Evolutionary conservation across 2,113 vertebrate genomes (phyloP), one percentile per base, ranked within the genome.

Genomic region (Tetrao urogallus): DNA sequence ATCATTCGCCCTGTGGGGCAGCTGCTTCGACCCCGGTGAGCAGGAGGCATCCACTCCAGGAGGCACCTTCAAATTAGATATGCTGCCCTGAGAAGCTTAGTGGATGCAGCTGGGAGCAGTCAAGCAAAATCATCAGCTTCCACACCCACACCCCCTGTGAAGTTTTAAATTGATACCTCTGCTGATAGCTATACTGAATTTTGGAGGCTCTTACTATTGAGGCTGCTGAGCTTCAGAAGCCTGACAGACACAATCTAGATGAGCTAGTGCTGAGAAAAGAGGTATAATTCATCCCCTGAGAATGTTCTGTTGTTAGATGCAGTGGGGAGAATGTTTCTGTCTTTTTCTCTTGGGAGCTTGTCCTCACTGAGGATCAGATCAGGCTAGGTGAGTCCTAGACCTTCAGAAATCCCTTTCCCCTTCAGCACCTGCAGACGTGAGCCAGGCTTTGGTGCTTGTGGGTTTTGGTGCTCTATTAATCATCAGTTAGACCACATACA

Each of bases 201-300:
- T 32, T 69, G 32, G 38, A 91, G 28, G 22, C 70, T 36, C 64
- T 57, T 80, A 56, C 50, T 66, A 42, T 73, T 24, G 80, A 36
- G n/a, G 61, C 60, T 85, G 36, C 60, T 94, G 82, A 90, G 50
- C 34, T 90, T 88, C 64, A 88, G 42, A 74, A 93, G 25, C 42
- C 88, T 91, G 82, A 72, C 67, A 90, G 76, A 54, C 56, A 32
- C 66, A 69, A 80, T 91, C 79, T 74, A 86, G 72, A 74, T 91
- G 91, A 91, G 65, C 28, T 45, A 71, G 52, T 1, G 2, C 16
- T 82, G 76, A 91, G 70, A 9, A 4, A 13, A 58, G 24, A 89
- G 5, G 32, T 36, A 74, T 71, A 90, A 88, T 83, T 90, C 16
- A 57, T 88, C 82, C 75, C 60, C 56, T 38, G 80, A 54, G 72